Conservation (phyloP, 2,888 invertebrate genomes). For the Oasisia sp. region DNA sequence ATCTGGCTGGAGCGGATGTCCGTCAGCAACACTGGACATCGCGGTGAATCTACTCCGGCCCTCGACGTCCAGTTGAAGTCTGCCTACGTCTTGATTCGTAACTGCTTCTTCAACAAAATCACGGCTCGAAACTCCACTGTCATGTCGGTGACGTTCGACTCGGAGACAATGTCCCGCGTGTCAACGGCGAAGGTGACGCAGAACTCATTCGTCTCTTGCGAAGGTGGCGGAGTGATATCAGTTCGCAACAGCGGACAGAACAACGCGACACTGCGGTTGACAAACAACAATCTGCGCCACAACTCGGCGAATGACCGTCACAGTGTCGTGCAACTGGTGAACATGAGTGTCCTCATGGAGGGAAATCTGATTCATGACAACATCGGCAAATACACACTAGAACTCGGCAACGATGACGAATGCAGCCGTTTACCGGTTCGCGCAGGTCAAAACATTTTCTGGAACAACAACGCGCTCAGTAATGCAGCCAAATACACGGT, state of each 20-base stretch:
- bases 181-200: not conserved
- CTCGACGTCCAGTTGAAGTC: not conserved
- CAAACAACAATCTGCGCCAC: slow-evolving; percentile 8
- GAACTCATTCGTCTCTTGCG: not conserved
- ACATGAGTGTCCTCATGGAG: not conserved
- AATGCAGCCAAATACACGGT: not conserved
- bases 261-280: slow-evolving; percentile 14
- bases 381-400: not conserved
- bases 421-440: not conserved
- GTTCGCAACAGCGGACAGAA: not conserved
- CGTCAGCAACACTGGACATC: not conserved
- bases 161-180: not conserved
- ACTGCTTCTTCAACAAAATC: not conserved
- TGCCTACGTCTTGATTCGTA: slow-evolving; percentile 18
- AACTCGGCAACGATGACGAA: not conserved
- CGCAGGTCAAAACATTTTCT: not conserved
- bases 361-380: slow-evolving; percentile 13
- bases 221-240: not conserved
- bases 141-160: slow-evolving; percentile 14
- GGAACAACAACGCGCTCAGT: not conserved
- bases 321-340: not conserved
- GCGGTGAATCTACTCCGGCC: not conserved
- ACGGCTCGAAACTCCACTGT: not conserved
- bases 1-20: slow-evolving; percentile 24
- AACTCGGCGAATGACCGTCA: not conserved